Conservation (phyloP, 2,888 invertebrate species). For the Heliconius hortense region DNA sequence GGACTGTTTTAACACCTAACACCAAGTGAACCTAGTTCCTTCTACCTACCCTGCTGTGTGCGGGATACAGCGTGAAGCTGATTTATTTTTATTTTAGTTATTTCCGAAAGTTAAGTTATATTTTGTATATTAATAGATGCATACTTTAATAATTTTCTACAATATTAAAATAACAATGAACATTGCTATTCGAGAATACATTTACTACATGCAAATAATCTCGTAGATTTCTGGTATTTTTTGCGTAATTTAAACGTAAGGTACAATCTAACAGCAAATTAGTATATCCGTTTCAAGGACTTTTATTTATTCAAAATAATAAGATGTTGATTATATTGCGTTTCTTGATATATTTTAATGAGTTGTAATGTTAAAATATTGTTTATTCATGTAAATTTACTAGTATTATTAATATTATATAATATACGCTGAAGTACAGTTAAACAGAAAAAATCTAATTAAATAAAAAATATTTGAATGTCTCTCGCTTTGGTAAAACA, state of each 20-base stretch:
- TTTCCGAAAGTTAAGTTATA: background rate
- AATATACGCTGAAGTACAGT: too few relatives aligned
- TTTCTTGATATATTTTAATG: conserved; percentile 2
- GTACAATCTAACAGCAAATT: background rate
- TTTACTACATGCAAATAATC: conserved; percentile 7
- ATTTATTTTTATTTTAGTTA: background rate
- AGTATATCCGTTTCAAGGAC: conserved; percentile 22
- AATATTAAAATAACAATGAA: background rate
- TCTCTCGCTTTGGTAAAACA: too few relatives aligned
- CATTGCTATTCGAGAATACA: background rate
- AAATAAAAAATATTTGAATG: too few relatives aligned
- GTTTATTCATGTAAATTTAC: background rate
- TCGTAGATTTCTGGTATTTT: conserved; percentile 7
- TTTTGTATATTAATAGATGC: background rate
- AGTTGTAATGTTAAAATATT: background rate
- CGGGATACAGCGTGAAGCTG: too few relatives aligned
- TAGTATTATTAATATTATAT: too few relatives aligned
- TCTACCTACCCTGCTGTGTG: too few relatives aligned
- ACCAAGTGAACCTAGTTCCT: too few relatives aligned
- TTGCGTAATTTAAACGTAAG: conserved; percentile 15
- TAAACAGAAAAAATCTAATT: too few relatives aligned
- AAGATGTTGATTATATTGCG: conserved; percentile 2
- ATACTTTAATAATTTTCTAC: background rate
- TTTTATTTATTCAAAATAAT: conserved; percentile 21
- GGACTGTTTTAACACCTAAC: too few relatives aligned